These are phyloP conservation scores for Megathymus violae DNA, from an alignment of 1,140 invertebrate species.

Conservation along the genomic window DNA sequence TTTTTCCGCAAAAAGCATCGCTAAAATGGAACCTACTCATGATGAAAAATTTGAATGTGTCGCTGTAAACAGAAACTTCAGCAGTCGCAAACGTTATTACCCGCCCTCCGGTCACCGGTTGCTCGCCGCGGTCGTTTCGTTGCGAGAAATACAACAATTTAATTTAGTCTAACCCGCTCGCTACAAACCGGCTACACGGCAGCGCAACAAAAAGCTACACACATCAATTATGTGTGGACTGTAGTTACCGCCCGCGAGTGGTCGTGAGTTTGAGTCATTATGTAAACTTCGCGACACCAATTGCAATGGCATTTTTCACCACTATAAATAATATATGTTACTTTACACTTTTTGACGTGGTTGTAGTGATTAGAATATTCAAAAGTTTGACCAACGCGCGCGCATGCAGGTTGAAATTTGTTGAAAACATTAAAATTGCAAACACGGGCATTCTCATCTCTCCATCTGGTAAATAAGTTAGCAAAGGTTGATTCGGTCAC, in stretches of 20 bases:
- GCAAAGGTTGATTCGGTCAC: too few relatives aligned
- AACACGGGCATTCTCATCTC: too few relatives aligned
- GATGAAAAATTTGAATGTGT: conserved; percentile 54
- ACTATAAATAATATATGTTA: background rate
- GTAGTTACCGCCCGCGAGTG: conserved; percentile 23
- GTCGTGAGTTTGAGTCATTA: background rate
- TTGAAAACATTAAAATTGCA: background rate
- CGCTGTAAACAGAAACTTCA: conserved; percentile 44
- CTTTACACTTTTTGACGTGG: background rate
- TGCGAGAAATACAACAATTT: conserved; percentile 81
- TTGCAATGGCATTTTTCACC: conserved; percentile 15
- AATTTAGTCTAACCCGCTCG: conserved; percentile 76
- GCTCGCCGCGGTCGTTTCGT: conserved; percentile 65
- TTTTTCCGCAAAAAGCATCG: conserved; percentile 1
- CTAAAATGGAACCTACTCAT: conserved; percentile 15
- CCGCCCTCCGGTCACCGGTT: conserved; percentile 64
- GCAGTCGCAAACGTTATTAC: conserved; percentile 66
- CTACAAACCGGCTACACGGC: conserved; percentile 61
- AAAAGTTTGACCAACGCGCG: conserved; percentile 40
- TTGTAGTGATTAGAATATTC: conserved; percentile 4
- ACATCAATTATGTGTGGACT: conserved; percentile 66
- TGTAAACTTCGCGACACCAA: conserved; percentile 29
- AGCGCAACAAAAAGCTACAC: conserved; percentile 70
- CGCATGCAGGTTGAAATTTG: conserved; percentile 47
- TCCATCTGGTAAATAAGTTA: too few relatives aligned